Percentiles rank a stretch among this genome's conserved stretches.
These are phyloP conservation scores for Cygnus atratus DNA, from an alignment of 2,113 vertebrate genomes.

Conservation along the genomic window DNA sequence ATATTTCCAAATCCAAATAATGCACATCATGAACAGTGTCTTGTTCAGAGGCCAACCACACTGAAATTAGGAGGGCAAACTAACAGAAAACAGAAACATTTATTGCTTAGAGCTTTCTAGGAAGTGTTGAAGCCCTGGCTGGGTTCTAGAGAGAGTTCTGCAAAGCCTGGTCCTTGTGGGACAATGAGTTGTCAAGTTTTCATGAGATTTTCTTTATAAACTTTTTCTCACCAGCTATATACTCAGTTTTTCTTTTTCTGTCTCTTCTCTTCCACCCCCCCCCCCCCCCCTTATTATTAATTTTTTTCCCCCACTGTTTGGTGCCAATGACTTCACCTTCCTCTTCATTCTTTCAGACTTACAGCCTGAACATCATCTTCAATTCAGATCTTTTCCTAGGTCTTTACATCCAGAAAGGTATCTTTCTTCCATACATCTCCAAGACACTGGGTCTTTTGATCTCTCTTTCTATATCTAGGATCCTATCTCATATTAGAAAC, in stretches of 20 bases:
- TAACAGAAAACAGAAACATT: not conserved
- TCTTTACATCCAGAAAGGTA: not conserved
- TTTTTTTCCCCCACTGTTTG: not conserved
- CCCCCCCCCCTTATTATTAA: too few species aligned
- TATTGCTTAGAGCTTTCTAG: not conserved
- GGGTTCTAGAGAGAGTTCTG: not conserved
- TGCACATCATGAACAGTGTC: fast-evolving
- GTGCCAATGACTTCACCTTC: not conserved
- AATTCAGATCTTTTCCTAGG: not conserved
- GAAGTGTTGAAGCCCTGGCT: not conserved
- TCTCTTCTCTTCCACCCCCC: not conserved
- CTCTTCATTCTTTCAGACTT: not conserved
- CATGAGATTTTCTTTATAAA: not conserved
- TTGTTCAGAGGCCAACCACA: not conserved
- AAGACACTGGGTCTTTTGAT: not conserved
- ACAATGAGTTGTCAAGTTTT: not conserved
- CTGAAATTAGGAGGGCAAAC: not conserved
- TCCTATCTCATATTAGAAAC: not conserved
- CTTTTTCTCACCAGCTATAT: not conserved
- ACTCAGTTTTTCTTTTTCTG: not conserved
- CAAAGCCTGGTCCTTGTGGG: fast-evolving
- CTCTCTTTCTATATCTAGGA: not conserved
- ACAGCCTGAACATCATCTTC: not conserved
- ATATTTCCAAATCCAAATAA: not conserved
- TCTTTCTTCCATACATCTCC: not conserved